Percentiles rank a stretch among this genome's conserved stretches.
Conservation (phyloP, 1,140 invertebrate genomes). For the Laupala kohalensis region DNA sequence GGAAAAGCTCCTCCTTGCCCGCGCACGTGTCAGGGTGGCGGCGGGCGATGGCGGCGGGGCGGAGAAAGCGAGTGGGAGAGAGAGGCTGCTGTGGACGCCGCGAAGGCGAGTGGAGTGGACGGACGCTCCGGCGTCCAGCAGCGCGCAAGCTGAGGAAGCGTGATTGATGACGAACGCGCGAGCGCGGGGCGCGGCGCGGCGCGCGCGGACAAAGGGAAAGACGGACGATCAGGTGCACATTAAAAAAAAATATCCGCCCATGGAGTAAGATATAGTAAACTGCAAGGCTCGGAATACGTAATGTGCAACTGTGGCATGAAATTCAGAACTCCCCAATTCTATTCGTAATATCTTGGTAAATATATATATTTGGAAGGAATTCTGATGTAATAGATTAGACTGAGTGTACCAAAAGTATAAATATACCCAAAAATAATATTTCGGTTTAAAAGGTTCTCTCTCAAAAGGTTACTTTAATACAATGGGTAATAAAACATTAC, state of each 20-base stretch:
- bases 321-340: not conserved
- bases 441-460: not conserved
- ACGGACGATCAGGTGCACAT: not conserved
- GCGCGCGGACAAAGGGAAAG: not conserved
- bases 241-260: not conserved
- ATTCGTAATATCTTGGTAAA: not conserved
- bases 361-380: not conserved
- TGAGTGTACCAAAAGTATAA: not conserved
- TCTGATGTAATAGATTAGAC: not conserved
- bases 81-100: no score
- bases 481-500: not conserved
- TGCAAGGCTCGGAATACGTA: not conserved
- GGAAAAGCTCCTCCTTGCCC: no score
- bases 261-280: not conserved
- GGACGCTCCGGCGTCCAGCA: not conserved
- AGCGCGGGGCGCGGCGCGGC: not conserved
- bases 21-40: no score
- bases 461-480: not conserved
- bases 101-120: no score
- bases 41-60: no score
- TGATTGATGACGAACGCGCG: not conserved
- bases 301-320: not conserved
- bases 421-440: not conserved
- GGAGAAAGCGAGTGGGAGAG: no score
- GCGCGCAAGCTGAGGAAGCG: not conserved